Percentiles rank a stretch among this genome's conserved stretches.
phyloP scores from a whole-genome alignment of 2,888 invertebrate species.

The Mesorhabditis spiculigera region DNA sequence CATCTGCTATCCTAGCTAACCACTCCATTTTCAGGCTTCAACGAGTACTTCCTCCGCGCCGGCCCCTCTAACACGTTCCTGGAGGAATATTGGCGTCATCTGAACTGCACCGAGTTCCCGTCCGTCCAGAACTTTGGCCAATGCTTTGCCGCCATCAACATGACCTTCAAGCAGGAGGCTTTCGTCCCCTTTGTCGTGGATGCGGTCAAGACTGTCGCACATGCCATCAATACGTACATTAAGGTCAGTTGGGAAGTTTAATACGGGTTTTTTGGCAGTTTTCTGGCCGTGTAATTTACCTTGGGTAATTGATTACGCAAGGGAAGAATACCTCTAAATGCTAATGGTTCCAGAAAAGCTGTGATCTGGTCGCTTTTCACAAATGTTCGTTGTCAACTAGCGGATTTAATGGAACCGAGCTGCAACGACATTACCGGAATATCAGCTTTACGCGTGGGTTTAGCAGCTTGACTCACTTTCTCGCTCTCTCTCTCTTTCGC shows the following conservation, averaged over 20 bases:
- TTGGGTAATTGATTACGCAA: not conserved
- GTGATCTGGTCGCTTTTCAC: conserved; percentile 23
- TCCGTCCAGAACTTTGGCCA: conserved; percentile 45
- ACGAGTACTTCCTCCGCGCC: conserved; percentile 68
- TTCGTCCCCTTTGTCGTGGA: conserved; percentile 59
- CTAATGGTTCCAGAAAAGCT: conserved; percentile 23
- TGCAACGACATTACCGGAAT: conserved; percentile 69
- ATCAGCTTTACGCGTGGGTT: conserved; percentile 66
- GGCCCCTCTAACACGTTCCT: conserved; percentile 62
- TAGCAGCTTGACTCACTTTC: no score
- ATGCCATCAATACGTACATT: conserved; percentile 53
- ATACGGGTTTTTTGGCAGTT: no score
- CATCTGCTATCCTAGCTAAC: not conserved
- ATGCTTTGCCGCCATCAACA: conserved; percentile 45
- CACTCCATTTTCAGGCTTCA: conserved; percentile 66
- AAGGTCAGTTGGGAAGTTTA: conserved; percentile 12
- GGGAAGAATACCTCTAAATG: not conserved
- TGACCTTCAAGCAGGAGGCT: conserved; percentile 53
- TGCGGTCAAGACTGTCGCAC: conserved; percentile 54
- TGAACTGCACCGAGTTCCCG: conserved; percentile 37
- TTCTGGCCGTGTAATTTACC: no score
- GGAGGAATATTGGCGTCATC: conserved; percentile 61
- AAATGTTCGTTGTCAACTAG: conserved; percentile 38
- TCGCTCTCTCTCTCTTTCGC: no score
- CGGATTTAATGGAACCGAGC: conserved; percentile 63